A percentile compares a stretch with the other conserved stretches of the same genome.
Evolutionary conservation across 2,888 invertebrate genomes (phyloP).

Genomic region (Agrilus biguttatus): DNA sequence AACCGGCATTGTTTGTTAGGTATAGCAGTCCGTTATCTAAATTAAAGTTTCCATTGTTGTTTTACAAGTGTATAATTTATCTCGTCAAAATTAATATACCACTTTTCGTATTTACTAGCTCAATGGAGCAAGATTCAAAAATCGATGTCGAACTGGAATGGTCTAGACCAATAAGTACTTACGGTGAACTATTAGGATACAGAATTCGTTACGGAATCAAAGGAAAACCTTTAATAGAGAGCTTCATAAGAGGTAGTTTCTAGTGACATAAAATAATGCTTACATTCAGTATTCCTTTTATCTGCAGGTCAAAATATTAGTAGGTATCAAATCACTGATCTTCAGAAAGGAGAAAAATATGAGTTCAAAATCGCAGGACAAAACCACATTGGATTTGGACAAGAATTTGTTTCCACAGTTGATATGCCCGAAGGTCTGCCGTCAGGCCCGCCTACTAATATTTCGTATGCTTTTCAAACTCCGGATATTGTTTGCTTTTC

Average conservation of each 20-base stretch:
- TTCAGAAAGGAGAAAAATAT: conserved; percentile 86
- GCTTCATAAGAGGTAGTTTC: conserved; percentile 43
- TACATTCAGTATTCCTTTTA: neutral
- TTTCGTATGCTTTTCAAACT: conserved; percentile 75
- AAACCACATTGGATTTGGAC: conserved; percentile 88
- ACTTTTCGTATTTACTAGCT: conserved; percentile 71
- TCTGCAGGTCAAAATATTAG: conserved; percentile 40
- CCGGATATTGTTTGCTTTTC: conserved; percentile 84
- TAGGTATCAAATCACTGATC: conserved; percentile 58
- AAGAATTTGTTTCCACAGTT: conserved; percentile 81
- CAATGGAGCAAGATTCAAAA: conserved; percentile 38
- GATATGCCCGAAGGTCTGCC: conserved; percentile 90
- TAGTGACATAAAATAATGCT: neutral
- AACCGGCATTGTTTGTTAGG: conserved; percentile 69
- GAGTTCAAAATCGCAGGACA: conserved; percentile 93
- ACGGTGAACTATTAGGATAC: conserved; percentile 79
- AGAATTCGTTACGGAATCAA: conserved; percentile 75
- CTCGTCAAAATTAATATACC: conserved; percentile 39
- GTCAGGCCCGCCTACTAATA: conserved; percentile 71
- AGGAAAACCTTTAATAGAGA: conserved; percentile 62
- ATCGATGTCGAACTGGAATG: conserved; percentile 77
- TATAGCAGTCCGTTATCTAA: conserved; percentile 26
- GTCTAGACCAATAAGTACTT: conserved; percentile 77
- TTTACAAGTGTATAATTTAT: neutral
- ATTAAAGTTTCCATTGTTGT: neutral